These are phyloP conservation scores for Drosophila mercatorum DNA, from an alignment of 2,888 invertebrate species.

Conservation along the genomic window DNA sequence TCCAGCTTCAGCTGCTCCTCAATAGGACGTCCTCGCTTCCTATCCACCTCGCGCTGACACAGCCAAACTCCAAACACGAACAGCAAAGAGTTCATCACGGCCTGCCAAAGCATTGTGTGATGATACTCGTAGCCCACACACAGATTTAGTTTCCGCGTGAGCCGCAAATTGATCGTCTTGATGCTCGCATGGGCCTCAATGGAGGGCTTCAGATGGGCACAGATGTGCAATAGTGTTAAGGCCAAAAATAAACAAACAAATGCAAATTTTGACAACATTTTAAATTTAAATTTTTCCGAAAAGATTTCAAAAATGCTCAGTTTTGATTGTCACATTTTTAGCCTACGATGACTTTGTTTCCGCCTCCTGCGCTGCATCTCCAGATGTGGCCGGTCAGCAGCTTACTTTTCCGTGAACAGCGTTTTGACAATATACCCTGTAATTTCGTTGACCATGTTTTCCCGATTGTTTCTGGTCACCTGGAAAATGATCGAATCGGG, in stretches of 20 bases:
- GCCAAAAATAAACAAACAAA: conserved; percentile 27
- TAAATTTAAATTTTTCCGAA: neutral
- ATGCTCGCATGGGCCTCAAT: conserved; percentile 57
- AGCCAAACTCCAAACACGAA: conserved; percentile 51
- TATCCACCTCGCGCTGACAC: conserved; percentile 26
- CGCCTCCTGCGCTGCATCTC: conserved; percentile 6
- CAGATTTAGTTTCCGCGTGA: conserved; percentile 43
- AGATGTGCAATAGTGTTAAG: conserved; percentile 50
- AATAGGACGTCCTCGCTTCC: neutral
- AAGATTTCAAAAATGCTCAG: neutral
- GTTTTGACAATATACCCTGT: conserved; percentile 37
- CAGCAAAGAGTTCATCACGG: conserved; percentile 47
- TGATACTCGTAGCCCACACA: conserved; percentile 56
- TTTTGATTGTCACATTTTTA: neutral
- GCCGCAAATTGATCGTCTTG: conserved; percentile 23
- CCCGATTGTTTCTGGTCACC: conserved; percentile 77
- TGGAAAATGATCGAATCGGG: conserved; percentile 44
- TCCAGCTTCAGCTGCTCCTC: neutral
- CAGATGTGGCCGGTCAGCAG: neutral
- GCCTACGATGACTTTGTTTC: neutral
- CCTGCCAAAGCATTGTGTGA: conserved; percentile 43
- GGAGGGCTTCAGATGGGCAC: conserved; percentile 48
- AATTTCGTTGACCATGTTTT: conserved; percentile 62
- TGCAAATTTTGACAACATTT: conserved; percentile 46
- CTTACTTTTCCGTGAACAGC: conserved; percentile 1